Evolutionary conservation across 2,888 invertebrate species (phyloP), one percentile per base, ranked within the genome.

Genomic region (Volucella inflata): DNA sequence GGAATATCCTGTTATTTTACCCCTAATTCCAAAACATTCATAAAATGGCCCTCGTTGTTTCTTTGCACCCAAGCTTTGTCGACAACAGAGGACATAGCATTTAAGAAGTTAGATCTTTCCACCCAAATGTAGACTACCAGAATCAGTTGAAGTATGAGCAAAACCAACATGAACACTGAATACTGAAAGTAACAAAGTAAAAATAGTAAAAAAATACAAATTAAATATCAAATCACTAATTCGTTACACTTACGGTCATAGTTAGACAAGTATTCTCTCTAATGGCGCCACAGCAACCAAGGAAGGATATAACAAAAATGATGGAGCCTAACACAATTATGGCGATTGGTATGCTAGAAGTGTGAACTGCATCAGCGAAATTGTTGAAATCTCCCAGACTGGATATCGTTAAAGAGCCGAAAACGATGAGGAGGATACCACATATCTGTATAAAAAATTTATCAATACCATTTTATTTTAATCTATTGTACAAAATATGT

Each of bases 231-330:
- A 30, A 9, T 38, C 40, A 14, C 16, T 14, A 36, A 12, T 44
- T 36, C 36, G 8, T 51, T 72, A 11, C 65, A 88, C 95, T 94
- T 93, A 97, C 97, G 89, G 96, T 95, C 91, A 96, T 94, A 65
- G 96, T 94, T 94, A 97, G 96, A 93, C 97, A 97, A 90, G 96
- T 95, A 90, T 96, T 96, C 92, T 98, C 97, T 87, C 96, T 94
- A 88, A 96, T 95, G 11, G 98, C 97, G 42, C 98, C 97, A 90
- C 97, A 97, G 93, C 98, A 98, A 83, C 97, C 98, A 90, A 97
- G 95, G 93, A 97, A 97, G 0, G 97, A 95, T 87, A 97, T 95
- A 88, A 97, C 90, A 90, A 97, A 96, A 89, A 96, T 95, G 30
- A 96, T 89, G 36, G 94, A 93, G 12, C 96, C 96, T 87, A 96